Evolutionary conservation across 2,888 invertebrate species (phyloP), one percentile per base, ranked within the genome.

Genomic region (Thyatira batis): DNA sequence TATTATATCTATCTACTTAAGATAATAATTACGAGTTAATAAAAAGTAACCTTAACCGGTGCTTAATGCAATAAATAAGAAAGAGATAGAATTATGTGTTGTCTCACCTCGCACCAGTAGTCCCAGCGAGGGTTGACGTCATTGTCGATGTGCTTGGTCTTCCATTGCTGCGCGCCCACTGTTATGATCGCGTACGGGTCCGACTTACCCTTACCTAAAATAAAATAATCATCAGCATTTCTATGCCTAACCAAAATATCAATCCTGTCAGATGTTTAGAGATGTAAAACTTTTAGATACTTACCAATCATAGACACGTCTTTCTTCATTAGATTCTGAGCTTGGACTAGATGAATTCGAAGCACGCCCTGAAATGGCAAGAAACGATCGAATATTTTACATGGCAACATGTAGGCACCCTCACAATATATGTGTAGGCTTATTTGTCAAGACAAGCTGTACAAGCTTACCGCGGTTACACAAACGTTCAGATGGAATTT

Each of bases 71-170:
- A 20, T 62, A 62, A 61, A 55, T 43, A 57, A 52, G 44, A 56
- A 27, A 51, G 52, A 55, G 56, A 56, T 44, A 45, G 50, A 59
- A 50, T 50, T 51, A 45, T 49, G 52, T 30, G 51, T 33, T 45
- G 50, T 39, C 87, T 78, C 65, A 98, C 98, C 97, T 99, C 99
- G 84, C 98, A 99, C 95, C 97, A 98, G 87, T 93, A 98, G 87
- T 99, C 98, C 99, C 99, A 99, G 68, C 97, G 96, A 4, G 99
- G 99, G 92, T 98, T 97, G 25, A 99, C 94, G 63, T 96, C 96
- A 84, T 98, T 98, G 82, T 98, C 96, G 69, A 99, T 98, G 39
- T 97, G 97, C 86, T 97, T 96, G 0, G 99, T 99, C 84, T 96
- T 95, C 92, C 97, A 98, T 84, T 96, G 96, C 88, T 98, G 97